Base-by-base conservation (phyloP, 1,140 invertebrate genomes). In the Papilio glaucus region DNA sequence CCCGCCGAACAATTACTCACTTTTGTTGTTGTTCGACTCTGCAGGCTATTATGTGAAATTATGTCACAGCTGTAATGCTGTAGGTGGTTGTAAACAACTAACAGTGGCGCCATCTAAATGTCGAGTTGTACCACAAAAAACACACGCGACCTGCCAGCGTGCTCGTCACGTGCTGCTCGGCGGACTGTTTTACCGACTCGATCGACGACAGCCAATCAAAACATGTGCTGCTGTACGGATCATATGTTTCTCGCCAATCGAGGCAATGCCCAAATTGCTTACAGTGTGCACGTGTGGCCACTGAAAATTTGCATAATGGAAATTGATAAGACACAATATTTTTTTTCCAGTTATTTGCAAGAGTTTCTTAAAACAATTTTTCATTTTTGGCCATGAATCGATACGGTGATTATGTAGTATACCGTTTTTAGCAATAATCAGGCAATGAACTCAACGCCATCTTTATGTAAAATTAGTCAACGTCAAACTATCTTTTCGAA, bases 251-350 rank as follows among this genome's bases (percentile, higher is more conserved):
- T 63, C 72, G 72, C 86, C 87, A 91, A 91, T 91, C 81, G 77
- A 72, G 41, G 73, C 65, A 69, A 74, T 77, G 57, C 80, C 80
- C 73, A 77, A 67, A 78, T 72, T 72, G 72, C 72, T 82, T 76
- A 79, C 75, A 79, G 79, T 82, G 80, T 80, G 81, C 84, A 90
- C 89, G 88, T 90, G 88, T 91, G 88, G 89, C 24, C 10, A 24
- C 9, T 12, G 21, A 7, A 57, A 57, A 57, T 12, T 4, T 12
- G 12, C 5, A 57, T 57, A 49, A 18, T 49, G 45, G n/a, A 10
- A 21, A 21, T 57, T 26, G 5, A 26, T 26, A 5, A 24, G 3
- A 57, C 9, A 5, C 9, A 57, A 24, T 57, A 13, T 4, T 3
- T 74, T 75, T 62, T 72, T 75, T 67, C 8, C 71, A 62, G 37